Evolutionary conservation across 2,888 invertebrate genomes (phyloP).

Genomic region (Acleris cristana): DNA sequence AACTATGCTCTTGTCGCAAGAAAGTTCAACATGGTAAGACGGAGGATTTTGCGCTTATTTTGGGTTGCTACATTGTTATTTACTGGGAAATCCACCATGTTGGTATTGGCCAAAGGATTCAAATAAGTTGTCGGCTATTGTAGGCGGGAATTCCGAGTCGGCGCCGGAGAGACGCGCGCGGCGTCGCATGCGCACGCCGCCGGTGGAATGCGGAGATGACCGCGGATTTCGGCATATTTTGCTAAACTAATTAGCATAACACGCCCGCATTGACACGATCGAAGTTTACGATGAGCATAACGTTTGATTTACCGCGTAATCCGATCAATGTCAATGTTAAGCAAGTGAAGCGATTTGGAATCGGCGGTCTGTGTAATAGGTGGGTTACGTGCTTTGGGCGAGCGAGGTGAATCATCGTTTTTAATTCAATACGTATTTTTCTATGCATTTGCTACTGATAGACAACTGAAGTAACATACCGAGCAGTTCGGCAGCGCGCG

Average conservation of each 20-base stretch:
- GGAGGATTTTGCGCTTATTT: slow-evolving; percentile 21
- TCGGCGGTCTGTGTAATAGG: slow-evolving; percentile 4
- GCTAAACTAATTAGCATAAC: slow-evolving; percentile 68
- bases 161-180: slow-evolving; percentile 41
- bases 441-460: too few relatives aligned
- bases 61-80: slow-evolving; percentile 36
- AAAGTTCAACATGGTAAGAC: slow-evolving; percentile 39
- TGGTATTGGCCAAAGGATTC: slow-evolving; percentile 17
- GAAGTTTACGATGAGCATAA: slow-evolving; percentile 44
- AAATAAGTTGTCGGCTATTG: slow-evolving; percentile 40
- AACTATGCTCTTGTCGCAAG: slow-evolving; percentile 36
- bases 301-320: slow-evolving; percentile 45
- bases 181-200: slow-evolving; percentile 56
- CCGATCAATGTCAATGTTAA: slow-evolving; percentile 48
- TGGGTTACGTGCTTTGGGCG: slow-evolving; percentile 13
- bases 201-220: slow-evolving; percentile 80
- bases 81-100: slow-evolving; percentile 13
- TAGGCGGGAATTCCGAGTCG: slow-evolving; percentile 65
- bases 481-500: too few relatives aligned
- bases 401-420: slow-evolving; percentile 1
- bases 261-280: slow-evolving; percentile 49
- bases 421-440: neutral
- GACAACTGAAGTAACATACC: too few relatives aligned
- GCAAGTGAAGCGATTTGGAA: slow-evolving; percentile 10
- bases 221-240: slow-evolving; percentile 63